A percentile compares a stretch with the other conserved stretches of the same genome.
Evolutionary conservation across 1,140 invertebrate species (phyloP).

Genomic region (Chlorops oryzae): DNA sequence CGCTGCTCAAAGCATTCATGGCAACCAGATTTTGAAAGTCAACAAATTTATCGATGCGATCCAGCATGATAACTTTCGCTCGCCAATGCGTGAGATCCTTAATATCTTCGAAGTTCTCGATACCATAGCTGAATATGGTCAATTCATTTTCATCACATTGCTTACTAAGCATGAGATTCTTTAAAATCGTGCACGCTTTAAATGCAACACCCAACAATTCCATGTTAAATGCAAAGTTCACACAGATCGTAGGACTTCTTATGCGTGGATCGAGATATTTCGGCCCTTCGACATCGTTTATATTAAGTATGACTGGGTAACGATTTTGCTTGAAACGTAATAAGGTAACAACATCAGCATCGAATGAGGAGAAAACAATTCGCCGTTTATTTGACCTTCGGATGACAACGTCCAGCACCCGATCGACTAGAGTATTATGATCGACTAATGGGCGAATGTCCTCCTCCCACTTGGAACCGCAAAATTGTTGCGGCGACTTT

Average conservation of each 20-base stretch:
- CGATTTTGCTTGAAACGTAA: slow-evolving; percentile 86
- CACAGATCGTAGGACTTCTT: neutral
- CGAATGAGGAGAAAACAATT: slow-evolving; percentile 88
- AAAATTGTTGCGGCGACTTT: slow-evolving; percentile 83
- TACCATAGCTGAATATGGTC: too few relatives aligned
- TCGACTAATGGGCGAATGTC: slow-evolving; percentile 60
- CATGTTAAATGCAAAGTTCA: slow-evolving; percentile 1
- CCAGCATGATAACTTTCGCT: too few relatives aligned
- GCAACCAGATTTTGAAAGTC: too few relatives aligned
- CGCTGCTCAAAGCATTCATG: too few relatives aligned
- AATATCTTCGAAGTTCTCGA: too few relatives aligned
- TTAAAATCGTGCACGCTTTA: too few relatives aligned
- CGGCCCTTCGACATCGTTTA: slow-evolving; percentile 53
- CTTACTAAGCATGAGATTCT: too few relatives aligned
- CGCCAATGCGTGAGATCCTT: too few relatives aligned
- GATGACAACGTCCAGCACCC: slow-evolving; percentile 66
- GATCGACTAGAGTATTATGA: slow-evolving; percentile 82
- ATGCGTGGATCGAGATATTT: slow-evolving; percentile 10
- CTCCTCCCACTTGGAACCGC: slow-evolving; percentile 74
- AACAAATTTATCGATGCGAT: too few relatives aligned
- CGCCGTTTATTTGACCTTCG: slow-evolving; percentile 65
- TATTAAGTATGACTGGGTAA: slow-evolving; percentile 84
- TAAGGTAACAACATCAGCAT: slow-evolving; percentile 90
- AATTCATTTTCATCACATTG: too few relatives aligned
- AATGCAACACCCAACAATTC: slow-evolving; percentile 3